Evolutionary conservation across 2,888 invertebrate species (phyloP).

Genomic region (Lepidocyrtinus sp.): DNA sequence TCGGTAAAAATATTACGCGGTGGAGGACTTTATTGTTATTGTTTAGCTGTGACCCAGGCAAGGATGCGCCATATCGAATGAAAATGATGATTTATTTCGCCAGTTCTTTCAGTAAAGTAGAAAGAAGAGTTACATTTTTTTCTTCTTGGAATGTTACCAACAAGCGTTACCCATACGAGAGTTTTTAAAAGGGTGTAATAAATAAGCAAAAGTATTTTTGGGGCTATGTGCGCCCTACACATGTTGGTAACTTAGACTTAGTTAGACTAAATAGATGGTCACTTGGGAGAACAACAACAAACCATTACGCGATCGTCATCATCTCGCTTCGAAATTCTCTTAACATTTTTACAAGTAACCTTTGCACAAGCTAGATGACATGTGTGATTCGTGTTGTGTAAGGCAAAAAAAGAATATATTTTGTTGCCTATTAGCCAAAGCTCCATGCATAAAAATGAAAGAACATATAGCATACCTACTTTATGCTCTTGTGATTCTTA

Average conservation of each 20-base stretch:
- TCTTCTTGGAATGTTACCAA: constrained; percentile 49
- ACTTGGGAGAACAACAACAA: constrained; percentile 40
- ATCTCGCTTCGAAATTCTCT: background rate
- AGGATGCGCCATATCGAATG: constrained; percentile 59
- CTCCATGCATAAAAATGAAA: too few species aligned
- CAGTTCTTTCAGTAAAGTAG: too few species aligned
- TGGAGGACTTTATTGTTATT: too few species aligned
- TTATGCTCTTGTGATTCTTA: background rate
- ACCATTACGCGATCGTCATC: constrained; percentile 36
- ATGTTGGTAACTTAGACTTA: too few species aligned
- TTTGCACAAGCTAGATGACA: background rate
- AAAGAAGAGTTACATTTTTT: too few species aligned
- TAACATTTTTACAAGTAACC: constrained; percentile 33
- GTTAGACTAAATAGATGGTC: too few species aligned
- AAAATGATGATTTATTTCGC: constrained; percentile 54
- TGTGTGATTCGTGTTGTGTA: constrained; percentile 32
- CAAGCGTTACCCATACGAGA: constrained; percentile 2
- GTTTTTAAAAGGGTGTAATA: constrained; percentile 34
- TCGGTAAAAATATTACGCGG: too few species aligned
- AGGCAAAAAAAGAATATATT: constrained; percentile 32
- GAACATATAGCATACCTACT: too few species aligned
- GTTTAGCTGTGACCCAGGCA: too few species aligned
- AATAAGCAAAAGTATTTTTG: too few species aligned
- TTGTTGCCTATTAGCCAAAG: background rate
- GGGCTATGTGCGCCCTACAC: too few species aligned